Evolutionary conservation across 2,888 invertebrate genomes (phyloP).

Genomic region (Osmoderma eremita): DNA sequence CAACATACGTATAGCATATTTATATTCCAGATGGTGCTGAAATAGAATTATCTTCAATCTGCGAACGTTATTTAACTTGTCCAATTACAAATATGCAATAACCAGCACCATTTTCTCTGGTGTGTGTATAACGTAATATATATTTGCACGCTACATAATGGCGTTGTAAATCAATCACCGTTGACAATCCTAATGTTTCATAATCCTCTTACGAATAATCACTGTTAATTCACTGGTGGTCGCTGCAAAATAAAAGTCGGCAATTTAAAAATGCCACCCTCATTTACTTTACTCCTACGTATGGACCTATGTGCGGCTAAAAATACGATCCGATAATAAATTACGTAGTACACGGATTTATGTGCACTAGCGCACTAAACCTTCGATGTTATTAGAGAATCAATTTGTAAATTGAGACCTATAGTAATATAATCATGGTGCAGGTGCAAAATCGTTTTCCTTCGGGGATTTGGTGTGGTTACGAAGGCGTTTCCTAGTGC

Average conservation of each 20-base stretch:
- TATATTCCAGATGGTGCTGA: neutral
- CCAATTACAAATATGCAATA: conserved; percentile 25
- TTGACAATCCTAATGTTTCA: conserved; percentile 19
- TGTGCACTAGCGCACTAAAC: neutral
- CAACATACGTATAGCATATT: too few species aligned
- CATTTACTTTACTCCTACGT: neutral
- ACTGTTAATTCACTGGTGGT: conserved; percentile 15
- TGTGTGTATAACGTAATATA: neutral
- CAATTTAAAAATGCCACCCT: conserved; percentile 16
- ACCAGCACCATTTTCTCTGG: neutral
- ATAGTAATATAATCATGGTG: too few species aligned
- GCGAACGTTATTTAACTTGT: conserved; percentile 11
- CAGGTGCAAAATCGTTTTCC: too few species aligned
- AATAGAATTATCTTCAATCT: conserved; percentile 8
- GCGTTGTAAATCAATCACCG: conserved; percentile 22
- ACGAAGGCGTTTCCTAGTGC: too few species aligned
- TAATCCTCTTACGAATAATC: conserved; percentile 25
- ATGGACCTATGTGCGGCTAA: neutral
- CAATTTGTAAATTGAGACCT: neutral
- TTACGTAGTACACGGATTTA: neutral
- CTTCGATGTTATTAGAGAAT: neutral
- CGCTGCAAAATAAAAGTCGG: neutral
- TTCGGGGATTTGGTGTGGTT: too few species aligned
- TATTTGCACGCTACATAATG: conserved; percentile 5
- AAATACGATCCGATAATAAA: conserved; percentile 1